These are phyloP conservation scores for Drosophila pseudotalamancana DNA, from an alignment of 2,888 invertebrate genomes.

Conservation along the genomic window DNA sequence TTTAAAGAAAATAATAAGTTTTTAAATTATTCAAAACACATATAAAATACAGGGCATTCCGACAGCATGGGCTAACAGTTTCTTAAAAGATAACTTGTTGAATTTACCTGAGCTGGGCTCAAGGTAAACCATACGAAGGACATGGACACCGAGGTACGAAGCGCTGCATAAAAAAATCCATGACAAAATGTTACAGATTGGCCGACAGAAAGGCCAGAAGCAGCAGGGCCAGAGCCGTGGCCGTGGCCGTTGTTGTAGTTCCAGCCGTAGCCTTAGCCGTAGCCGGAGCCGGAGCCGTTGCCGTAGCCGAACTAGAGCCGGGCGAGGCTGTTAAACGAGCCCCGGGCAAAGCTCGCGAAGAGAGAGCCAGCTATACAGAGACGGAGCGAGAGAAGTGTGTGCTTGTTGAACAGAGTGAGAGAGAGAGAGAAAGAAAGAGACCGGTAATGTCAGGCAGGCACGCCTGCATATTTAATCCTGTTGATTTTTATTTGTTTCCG, in stretches of 20 bases:
- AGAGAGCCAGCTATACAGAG: conserved; percentile 1
- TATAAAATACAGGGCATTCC: conserved; percentile 10
- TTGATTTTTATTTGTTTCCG: conserved; percentile 74
- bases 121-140: conserved; percentile 63
- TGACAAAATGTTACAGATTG: conserved; percentile 74
- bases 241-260: background rate
- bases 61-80: background rate
- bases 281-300: conserved; percentile 2
- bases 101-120: conserved; percentile 41
- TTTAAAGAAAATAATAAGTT: no score
- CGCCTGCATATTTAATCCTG: conserved; percentile 73
- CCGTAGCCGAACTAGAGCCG: conserved; percentile 30
- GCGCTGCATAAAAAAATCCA: conserved; percentile 53
- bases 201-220: conserved; percentile 36
- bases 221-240: conserved; percentile 12
- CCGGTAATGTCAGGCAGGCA: conserved; percentile 4
- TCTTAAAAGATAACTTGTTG: conserved; percentile 53
- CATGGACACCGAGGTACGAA: conserved; percentile 24
- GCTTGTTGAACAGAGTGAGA: conserved; percentile 1
- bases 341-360: conserved; percentile 56
- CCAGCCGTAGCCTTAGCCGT: conserved; percentile 7
- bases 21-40: background rate
- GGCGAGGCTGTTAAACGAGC: conserved; percentile 44
- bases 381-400: background rate
- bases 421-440: conserved; percentile 1